Evolutionary conservation across 2,888 invertebrate genomes (phyloP), one percentile per base, ranked within the genome.

Genomic region (Brachyopa scutellaris): DNA sequence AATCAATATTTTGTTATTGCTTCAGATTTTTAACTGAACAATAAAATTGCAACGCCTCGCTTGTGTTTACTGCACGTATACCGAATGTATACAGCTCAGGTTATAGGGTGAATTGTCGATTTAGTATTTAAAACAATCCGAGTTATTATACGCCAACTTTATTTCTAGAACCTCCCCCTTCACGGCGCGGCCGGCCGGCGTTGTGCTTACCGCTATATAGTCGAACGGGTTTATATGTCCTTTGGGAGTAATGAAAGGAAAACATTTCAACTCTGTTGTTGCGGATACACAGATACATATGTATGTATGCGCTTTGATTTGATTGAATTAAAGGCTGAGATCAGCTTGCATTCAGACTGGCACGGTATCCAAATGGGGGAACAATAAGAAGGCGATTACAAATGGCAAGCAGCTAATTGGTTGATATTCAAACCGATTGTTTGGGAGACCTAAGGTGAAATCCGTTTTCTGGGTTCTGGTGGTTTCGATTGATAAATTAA

Each of bases 1-100:
- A 82, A 70, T 77, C 77, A 82, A 82, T 82, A 82, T 55, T 70
- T 59, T 80, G 62, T 47, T 59, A 82, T 57, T 40, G 38, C 15
- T 6, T 13, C 31, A 36, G 66, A 61, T 51, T 61, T 36, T 51
- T 8, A 61, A 17, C 19, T 11, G 53, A 55, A 11, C 29, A 53
- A 45, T 61, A 51, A 67, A 40, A 53, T 31, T 55, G 47, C 57
- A 67, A 67, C 23, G 38, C 53, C 47, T 31, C 31, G 15, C 15
- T 40, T 33, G 31, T 61, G 38, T 47, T 51, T 29, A 13, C 42
- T 33, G 26, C 19, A 31, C 26, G 3, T 26, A 49, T 53, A 17
- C 55, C 40, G 4, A 64, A 55, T 80, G 49, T 38, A 57, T 31
- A 49, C 55, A 61, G 53, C 21, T n/a, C 57, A 64, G 55, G 57